phyloP scores from a whole-genome alignment of 2,888 invertebrate genomes.

The Anoplius nigerrimus region DNA sequence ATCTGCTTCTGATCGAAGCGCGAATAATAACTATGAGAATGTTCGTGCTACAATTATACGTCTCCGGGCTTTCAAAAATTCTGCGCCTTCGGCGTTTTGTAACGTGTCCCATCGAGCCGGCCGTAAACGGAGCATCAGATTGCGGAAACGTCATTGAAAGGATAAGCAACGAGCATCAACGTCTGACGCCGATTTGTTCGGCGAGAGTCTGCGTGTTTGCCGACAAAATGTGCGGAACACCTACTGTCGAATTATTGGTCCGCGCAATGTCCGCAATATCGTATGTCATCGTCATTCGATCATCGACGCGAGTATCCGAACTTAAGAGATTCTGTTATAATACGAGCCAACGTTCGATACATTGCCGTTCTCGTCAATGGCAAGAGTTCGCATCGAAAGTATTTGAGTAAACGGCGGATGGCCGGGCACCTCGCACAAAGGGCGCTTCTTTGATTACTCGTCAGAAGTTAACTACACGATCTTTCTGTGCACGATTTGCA shows the following conservation, averaged over 20 bases:
- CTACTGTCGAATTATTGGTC: too few relatives aligned
- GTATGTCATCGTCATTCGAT: too few relatives aligned
- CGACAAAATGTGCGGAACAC: too few relatives aligned
- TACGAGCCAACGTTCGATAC: conserved; percentile 28
- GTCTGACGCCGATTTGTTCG: too few relatives aligned
- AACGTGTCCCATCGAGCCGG: too few relatives aligned
- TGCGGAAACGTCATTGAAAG: too few relatives aligned
- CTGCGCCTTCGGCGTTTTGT: neutral
- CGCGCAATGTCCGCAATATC: too few relatives aligned
- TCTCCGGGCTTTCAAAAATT: neutral
- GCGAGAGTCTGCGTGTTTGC: too few relatives aligned
- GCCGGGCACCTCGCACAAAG: conserved; percentile 45
- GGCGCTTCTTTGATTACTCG: conserved; percentile 47
- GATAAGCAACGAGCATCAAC: too few relatives aligned
- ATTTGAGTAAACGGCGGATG: conserved; percentile 34
- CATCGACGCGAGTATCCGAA: too few relatives aligned
- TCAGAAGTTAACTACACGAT: conserved; percentile 45
- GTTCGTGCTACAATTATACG: conserved; percentile 38
- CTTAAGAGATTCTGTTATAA: neutral
- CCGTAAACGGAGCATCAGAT: too few relatives aligned
- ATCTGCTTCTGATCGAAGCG: conserved; percentile 33
- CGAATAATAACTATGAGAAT: conserved; percentile 25
- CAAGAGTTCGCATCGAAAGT: conserved; percentile 32
- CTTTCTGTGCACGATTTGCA: conserved; percentile 35
- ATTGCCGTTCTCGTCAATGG: conserved; percentile 34